Evolutionary conservation across 2,797 vertebrate genomes (phyloP).

Genomic region (Siniperca obscura): DNA sequence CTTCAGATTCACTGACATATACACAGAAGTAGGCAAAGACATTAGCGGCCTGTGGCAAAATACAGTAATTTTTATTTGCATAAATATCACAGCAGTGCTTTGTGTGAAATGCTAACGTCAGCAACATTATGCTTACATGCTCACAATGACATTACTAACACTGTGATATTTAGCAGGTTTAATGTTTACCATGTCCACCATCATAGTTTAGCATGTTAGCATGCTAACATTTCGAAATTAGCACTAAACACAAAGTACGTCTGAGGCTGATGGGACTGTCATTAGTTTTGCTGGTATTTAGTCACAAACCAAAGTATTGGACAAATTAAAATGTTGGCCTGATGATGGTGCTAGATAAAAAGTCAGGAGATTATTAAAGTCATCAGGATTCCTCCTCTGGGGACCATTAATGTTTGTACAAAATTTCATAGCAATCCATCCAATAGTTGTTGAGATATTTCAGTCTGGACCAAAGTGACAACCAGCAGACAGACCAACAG

Average conservation of each 20-base stretch:
- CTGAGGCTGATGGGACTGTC: not conserved
- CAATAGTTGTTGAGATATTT: not conserved
- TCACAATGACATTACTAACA: not conserved
- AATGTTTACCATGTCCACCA: not conserved
- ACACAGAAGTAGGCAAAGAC: not conserved
- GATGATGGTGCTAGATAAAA: slow-evolving; percentile 11
- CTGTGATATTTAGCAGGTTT: not conserved
- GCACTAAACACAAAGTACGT: not conserved
- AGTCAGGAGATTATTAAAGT: too few relatives aligned
- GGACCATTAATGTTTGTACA: not conserved
- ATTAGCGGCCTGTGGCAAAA: slow-evolving; percentile 7
- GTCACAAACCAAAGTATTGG: not conserved
- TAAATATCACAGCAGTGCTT: not conserved
- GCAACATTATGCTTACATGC: not conserved
- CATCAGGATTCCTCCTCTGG: too few relatives aligned
- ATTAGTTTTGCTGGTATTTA: slow-evolving; percentile 6
- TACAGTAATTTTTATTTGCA: not conserved
- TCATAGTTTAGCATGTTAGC: not conserved
- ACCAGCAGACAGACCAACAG: not conserved
- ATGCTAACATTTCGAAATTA: slow-evolving; percentile 3
- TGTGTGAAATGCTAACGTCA: not conserved
- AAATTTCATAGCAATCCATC: not conserved
- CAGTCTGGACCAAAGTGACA: not conserved
- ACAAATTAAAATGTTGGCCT: slow-evolving; percentile 18
- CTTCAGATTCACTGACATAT: slow-evolving; percentile 12